Percentiles rank a stretch among this genome's conserved stretches.
phyloP scores from a whole-genome alignment of 2,113 vertebrate species.

The Bos taurus region DNA sequence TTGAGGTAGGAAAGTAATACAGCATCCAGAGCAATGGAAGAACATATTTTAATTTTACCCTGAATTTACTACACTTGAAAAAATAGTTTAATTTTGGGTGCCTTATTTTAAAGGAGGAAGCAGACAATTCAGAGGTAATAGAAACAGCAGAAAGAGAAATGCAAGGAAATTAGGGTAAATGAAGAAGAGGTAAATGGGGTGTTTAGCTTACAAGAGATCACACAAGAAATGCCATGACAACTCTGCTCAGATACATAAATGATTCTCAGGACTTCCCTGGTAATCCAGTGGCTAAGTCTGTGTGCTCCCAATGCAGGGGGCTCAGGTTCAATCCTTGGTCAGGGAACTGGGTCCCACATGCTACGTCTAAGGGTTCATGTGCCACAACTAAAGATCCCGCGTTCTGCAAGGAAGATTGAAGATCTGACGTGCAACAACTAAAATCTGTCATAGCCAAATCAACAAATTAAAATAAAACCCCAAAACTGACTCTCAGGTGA shows the following conservation, averaged over 20 bases:
- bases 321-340: not conserved
- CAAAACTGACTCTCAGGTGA: not conserved
- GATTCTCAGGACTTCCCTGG: not conserved
- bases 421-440: not conserved
- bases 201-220: not conserved
- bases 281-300: not conserved
- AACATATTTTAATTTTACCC: not conserved
- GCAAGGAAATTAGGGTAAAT: not conserved
- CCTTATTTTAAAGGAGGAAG: not conserved
- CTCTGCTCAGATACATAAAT: not conserved
- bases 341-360: not conserved
- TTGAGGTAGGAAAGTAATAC: not conserved
- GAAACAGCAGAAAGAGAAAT: not conserved
- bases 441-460: not conserved
- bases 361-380: not conserved
- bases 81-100: not conserved
- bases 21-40: not conserved
- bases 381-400: not conserved
- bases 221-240: not conserved
- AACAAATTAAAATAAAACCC: not conserved
- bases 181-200: not conserved
- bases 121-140: not conserved
- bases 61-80: not conserved
- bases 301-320: not conserved
- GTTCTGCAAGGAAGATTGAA: not conserved